Conservation (phyloP, 1,140 invertebrate genomes). For the Aphelenchoides avenae region DNA sequence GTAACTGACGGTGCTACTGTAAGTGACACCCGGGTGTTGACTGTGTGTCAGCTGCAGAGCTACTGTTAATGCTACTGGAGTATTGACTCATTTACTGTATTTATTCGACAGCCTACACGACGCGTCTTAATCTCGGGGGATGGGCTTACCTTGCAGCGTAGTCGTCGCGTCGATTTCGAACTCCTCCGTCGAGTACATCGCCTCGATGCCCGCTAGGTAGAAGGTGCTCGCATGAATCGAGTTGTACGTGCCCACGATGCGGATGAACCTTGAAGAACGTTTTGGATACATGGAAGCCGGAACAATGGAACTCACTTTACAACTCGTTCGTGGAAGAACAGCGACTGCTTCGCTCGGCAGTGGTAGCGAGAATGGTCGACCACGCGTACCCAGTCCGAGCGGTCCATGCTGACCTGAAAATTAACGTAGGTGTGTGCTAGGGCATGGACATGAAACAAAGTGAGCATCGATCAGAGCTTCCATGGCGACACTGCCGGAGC, state of each 20-base stretch:
- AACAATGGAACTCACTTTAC: constrained; percentile 64
- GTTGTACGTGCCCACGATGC: constrained; percentile 31
- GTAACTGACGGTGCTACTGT: too few relatives aligned
- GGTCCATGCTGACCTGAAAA: constrained; percentile 72
- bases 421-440: too few relatives aligned
- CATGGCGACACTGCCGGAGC: too few relatives aligned
- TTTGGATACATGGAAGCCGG: constrained; percentile 17
- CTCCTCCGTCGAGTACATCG: constrained; percentile 69
- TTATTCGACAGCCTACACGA: too few relatives aligned
- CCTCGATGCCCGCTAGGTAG: constrained; percentile 85
- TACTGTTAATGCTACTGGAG: too few relatives aligned
- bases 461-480: too few relatives aligned
- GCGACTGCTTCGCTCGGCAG: constrained; percentile 90
- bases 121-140: too few relatives aligned
- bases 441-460: too few relatives aligned
- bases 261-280: constrained; percentile 27
- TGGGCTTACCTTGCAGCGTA: constrained; percentile 36
- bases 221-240: constrained; percentile 63
- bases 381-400: constrained; percentile 77
- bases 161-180: constrained; percentile 33
- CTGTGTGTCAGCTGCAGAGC: too few relatives aligned
- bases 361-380: constrained; percentile 83
- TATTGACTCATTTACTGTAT: too few relatives aligned
- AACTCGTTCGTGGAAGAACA: constrained; percentile 83
- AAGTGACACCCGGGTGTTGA: too few relatives aligned